These are phyloP conservation scores for Spea hammondii DNA, from an alignment of 2,797 vertebrate genomes.

Conservation along the genomic window DNA sequence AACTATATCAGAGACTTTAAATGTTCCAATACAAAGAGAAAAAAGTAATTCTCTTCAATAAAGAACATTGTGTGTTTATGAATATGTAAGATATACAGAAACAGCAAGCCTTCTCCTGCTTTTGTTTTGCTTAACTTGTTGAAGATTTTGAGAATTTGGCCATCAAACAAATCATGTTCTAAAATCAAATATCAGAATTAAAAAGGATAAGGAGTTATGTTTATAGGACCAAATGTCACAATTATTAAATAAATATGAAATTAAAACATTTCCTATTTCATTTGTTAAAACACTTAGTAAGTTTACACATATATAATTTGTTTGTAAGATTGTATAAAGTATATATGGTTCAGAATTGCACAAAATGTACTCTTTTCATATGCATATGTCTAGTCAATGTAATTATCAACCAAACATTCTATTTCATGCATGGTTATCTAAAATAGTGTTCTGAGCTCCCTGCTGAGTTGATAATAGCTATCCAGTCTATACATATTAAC, in stretches of 20 bases:
- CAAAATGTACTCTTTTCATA: not conserved
- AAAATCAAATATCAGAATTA: not conserved
- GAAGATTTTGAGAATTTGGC: not conserved
- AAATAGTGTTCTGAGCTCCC: conserved; percentile 12
- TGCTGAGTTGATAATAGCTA: conserved; percentile 28
- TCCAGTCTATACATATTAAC: conserved; percentile 21
- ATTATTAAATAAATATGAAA: not conserved
- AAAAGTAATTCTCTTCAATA: too few relatives aligned
- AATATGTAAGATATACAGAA: not conserved
- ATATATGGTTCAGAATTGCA: not conserved
- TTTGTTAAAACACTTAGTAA: not conserved
- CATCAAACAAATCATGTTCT: not conserved
- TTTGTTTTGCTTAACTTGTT: not conserved
- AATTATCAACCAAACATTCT: conserved; percentile 19
- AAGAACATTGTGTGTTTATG: too few relatives aligned
- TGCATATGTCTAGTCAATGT: conserved; percentile 4
- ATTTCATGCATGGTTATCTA: conserved; percentile 33
- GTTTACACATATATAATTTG: not conserved
- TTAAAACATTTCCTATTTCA: not conserved
- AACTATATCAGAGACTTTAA: too few relatives aligned
- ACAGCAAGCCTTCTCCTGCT: not conserved
- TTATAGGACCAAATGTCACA: not conserved
- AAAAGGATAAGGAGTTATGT: not conserved
- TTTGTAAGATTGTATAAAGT: not conserved
- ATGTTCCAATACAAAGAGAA: too few relatives aligned